These are phyloP conservation scores for Sabatieria punctata DNA, from an alignment of 2,888 invertebrate species.

Conservation along the genomic window DNA sequence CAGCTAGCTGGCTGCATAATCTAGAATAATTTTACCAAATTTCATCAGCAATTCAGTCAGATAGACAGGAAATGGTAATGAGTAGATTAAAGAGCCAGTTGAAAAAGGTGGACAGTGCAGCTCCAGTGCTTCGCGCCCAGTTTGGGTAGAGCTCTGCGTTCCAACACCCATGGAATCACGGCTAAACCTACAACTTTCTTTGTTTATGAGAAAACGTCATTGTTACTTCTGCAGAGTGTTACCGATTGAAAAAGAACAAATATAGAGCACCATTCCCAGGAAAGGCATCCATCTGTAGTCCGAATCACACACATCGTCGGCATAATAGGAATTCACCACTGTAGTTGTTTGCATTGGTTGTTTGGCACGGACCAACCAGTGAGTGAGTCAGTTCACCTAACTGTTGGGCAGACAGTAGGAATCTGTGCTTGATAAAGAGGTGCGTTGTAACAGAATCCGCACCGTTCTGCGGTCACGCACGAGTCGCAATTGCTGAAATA, in stretches of 20 bases:
- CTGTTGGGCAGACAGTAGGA: no score
- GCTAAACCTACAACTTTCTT: conserved; percentile 39
- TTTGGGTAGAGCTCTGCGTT: conserved; percentile 42
- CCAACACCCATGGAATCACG: conserved; percentile 42
- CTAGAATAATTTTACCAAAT: conserved; percentile 32
- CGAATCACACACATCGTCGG: no score
- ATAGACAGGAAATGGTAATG: conserved; percentile 39
- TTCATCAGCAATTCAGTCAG: conserved; percentile 35
- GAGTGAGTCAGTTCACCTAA: no score
- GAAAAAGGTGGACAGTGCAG: conserved; percentile 34
- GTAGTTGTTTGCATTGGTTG: no score
- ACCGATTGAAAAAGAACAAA: background rate
- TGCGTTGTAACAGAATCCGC: background rate
- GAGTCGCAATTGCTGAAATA: background rate
- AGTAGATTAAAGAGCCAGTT: conserved; percentile 42
- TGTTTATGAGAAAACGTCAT: conserved; percentile 4
- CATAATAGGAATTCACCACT: no score
- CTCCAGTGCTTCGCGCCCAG: conserved; percentile 41
- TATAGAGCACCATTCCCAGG: background rate
- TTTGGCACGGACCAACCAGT: no score
- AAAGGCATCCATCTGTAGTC: background rate
- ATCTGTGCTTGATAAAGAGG: no score
- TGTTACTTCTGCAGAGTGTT: background rate
- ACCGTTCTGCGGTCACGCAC: conserved; percentile 1
- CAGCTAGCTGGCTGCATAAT: no score